Conservation (phyloP, 2,888 invertebrate species). For the Pammene aurita region DNA sequence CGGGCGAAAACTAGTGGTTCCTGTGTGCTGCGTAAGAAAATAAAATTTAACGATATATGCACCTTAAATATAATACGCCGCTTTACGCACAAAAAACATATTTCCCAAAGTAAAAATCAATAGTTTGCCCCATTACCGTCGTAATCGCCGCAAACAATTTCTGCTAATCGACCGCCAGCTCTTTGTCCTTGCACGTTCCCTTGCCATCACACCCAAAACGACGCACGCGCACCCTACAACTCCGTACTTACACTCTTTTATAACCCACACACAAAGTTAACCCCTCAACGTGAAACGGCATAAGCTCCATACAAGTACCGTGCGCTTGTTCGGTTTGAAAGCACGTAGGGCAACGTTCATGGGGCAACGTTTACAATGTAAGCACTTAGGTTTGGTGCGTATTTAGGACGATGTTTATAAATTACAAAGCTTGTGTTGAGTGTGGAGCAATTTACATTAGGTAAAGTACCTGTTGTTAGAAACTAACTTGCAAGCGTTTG, state of each 20-base stretch:
- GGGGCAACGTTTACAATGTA: constrained; percentile 39
- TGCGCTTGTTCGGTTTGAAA: constrained; percentile 10
- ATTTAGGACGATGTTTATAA: constrained; percentile 26
- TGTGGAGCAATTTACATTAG: constrained; percentile 24
- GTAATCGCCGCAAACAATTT: constrained; percentile 37
- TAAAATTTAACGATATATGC: too few species aligned
- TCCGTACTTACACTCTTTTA: constrained; percentile 4
- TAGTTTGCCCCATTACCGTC: constrained; percentile 21
- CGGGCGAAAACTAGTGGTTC: too few species aligned
- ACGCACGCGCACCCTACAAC: not conserved
- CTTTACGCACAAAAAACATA: constrained; percentile 14
- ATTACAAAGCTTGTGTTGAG: constrained; percentile 12
- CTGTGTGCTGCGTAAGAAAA: too few species aligned
- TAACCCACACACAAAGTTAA: not conserved
- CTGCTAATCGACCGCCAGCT: constrained; percentile 35
- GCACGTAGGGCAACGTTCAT: not conserved
- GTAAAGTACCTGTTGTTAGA: constrained; percentile 21
- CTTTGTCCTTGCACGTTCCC: constrained; percentile 32
- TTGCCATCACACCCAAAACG: constrained; percentile 8
- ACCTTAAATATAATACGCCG: not conserved
- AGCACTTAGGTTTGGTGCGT: constrained; percentile 29
- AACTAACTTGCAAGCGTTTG: constrained; percentile 1
- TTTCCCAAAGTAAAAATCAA: constrained; percentile 30
- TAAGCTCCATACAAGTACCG: not conserved
- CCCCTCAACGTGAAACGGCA: not conserved